Percentiles rank a stretch among this genome's conserved stretches.
phyloP scores from a whole-genome alignment of 1,140 invertebrate species.

The Centruroides sculpturatus region DNA sequence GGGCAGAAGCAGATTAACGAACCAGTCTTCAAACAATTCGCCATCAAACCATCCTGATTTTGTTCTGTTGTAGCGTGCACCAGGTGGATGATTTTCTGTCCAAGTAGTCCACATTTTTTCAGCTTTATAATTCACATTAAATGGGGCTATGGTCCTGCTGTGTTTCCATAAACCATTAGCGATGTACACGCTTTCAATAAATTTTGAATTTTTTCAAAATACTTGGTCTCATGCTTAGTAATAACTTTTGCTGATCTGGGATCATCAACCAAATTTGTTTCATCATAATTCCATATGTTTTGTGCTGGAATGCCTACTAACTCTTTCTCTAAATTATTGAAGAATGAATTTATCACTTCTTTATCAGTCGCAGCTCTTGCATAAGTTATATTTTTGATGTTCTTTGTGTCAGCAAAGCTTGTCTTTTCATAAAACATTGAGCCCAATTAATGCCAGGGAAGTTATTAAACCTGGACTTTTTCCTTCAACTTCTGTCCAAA shows the following conservation, averaged over 20 bases:
- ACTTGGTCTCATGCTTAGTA: constrained; percentile 22
- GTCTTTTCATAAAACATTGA: background rate
- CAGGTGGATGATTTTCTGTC: constrained; percentile 16
- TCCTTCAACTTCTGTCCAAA: too few species aligned
- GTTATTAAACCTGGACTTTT: background rate
- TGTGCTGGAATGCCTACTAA: constrained; percentile 12
- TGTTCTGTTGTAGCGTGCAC: constrained; percentile 16
- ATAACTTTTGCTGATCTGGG: constrained; percentile 22
- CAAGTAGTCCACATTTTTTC: constrained; percentile 17
- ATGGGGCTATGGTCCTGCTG: constrained; percentile 24
- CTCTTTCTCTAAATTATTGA: constrained; percentile 13
- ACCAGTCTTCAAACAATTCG: constrained; percentile 19
- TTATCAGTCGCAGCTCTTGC: constrained; percentile 5
- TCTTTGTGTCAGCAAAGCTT: background rate
- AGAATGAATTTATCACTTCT: constrained; percentile 14
- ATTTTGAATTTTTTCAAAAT: constrained; percentile 25
- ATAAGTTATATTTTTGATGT: constrained; percentile 7
- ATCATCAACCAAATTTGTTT: constrained; percentile 31
- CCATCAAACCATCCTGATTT: constrained; percentile 21
- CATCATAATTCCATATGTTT: constrained; percentile 29
- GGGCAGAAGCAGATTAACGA: constrained; percentile 11
- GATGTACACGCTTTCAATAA: constrained; percentile 24
- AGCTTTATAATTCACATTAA: constrained; percentile 23
- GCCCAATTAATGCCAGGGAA: constrained; percentile 3
- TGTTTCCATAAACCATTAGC: too few species aligned